phyloP scores from a whole-genome alignment of 2,888 invertebrate species.

The Mystacides longicornis region DNA sequence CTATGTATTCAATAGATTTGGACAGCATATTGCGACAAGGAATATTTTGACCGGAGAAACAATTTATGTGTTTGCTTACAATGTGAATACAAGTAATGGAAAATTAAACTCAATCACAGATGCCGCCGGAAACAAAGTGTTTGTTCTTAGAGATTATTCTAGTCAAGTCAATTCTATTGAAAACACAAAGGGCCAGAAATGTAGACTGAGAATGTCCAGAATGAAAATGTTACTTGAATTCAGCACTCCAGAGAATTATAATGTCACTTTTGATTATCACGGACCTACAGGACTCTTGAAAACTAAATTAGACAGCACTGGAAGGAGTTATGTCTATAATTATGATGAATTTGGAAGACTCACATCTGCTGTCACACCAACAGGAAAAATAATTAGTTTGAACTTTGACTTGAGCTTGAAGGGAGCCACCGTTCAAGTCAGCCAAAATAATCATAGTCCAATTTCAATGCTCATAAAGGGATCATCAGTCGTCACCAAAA shows the following conservation, averaged over 20 bases:
- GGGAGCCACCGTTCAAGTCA: constrained; percentile 81
- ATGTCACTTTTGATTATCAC: constrained; percentile 90
- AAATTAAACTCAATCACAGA: constrained; percentile 91
- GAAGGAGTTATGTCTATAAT: constrained; percentile 85
- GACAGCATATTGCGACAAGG: constrained; percentile 89
- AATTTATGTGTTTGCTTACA: constrained; percentile 90
- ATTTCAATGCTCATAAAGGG: constrained; percentile 83
- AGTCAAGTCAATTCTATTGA: constrained; percentile 90
- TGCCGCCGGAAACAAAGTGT: constrained; percentile 84
- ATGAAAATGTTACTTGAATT: constrained; percentile 88
- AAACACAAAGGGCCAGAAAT: constrained; percentile 89
- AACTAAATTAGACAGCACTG: constrained; percentile 83
- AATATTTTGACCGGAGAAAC: constrained; percentile 94
- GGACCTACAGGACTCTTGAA: constrained; percentile 83
- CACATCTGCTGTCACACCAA: constrained; percentile 87
- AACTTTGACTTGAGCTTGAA: constrained; percentile 85
- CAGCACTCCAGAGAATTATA: constrained; percentile 88
- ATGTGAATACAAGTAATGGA: constrained; percentile 93
- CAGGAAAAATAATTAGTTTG: constrained; percentile 85
- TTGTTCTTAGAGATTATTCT: constrained; percentile 73
- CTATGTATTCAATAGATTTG: constrained; percentile 88
- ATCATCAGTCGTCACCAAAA: constrained; percentile 72
- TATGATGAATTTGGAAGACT: constrained; percentile 92
- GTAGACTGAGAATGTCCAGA: constrained; percentile 82
- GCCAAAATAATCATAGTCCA: constrained; percentile 75